Base-by-base conservation (phyloP, 2,113 vertebrate species). In the Isichthys henryi region DNA sequence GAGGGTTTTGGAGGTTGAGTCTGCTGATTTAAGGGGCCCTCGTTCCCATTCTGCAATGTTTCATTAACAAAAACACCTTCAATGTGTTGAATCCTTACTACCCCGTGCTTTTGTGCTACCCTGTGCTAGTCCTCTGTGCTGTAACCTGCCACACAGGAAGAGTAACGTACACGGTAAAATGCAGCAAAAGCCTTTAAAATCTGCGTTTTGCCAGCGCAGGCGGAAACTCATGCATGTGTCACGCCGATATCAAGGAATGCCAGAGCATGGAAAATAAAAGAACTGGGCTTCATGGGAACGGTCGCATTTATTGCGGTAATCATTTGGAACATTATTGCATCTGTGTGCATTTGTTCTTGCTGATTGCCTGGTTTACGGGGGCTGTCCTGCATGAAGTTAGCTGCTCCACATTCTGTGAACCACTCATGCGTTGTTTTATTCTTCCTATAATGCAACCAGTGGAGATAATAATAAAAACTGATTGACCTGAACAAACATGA, bases 241-340 rank as follows among this genome's bases (percentile, higher is more conserved):
- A 17, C 15, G 17, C 2, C 35, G 6, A 43, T 7, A 17, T 80
- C 39, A 39, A 80, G 35, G 10, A 43, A 15, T 43, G 74, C 39
- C 15, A 0, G 82, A 23, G 39, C 19, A 10, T 39, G 39, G 82
- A 45, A 48, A 84, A 84, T 84, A 84, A 43, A 84, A 48, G 8
- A 3, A 27, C 23, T 4, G 8, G 23, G 23, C 23, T 52, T 86
- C 23, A 4, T 53, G 27, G 49, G 49, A 35, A 86, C 0, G 45
- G n/a, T 31, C 48, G 8, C 13, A 27, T 53, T 87, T 21, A 52
- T 87, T 56, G 10, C 13, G 4, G 27, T 53, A 35, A 39, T 87
- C n/a, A 87, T 87, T 56, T 21, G 46, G 50, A 87, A 56, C 17
- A 27, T 87, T 87, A 53, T 53, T 87, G 85, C 85, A 56, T 53